Percentiles rank a stretch among this genome's conserved stretches.
phyloP scores from a whole-genome alignment of 2,113 vertebrate species.

The Marcusenius ussheri region DNA sequence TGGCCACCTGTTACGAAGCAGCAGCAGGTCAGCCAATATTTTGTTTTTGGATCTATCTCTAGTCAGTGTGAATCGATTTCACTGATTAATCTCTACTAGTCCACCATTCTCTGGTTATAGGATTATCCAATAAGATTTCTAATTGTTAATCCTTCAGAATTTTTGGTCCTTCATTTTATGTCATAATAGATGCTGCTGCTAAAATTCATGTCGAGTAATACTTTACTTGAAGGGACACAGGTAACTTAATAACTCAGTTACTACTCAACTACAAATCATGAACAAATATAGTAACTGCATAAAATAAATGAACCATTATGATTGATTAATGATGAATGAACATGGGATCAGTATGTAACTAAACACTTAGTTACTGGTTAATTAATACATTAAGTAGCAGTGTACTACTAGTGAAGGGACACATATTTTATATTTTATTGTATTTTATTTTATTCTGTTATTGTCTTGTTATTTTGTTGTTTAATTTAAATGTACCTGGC shows the following conservation, averaged over 20 bases:
- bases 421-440: no score
- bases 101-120: neutral
- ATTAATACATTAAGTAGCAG: no score
- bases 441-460: no score
- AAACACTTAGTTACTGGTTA: neutral
- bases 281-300: neutral
- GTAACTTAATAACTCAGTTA: neutral
- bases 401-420: neutral
- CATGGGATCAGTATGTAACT: neutral
- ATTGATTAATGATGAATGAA: neutral
- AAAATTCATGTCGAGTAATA: neutral
- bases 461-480: no score
- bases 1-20: neutral
- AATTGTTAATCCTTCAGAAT: neutral
- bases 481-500: no score
- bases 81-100: neutral
- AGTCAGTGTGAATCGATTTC: neutral
- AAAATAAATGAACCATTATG: neutral
- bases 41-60: neutral
- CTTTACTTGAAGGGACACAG: neutral
- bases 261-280: neutral
- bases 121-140: neutral
- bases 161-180: neutral
- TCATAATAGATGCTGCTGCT: neutral
- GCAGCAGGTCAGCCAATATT: neutral